Evolutionary conservation across 1,140 invertebrate species (phyloP), one percentile per base, ranked within the genome.

Genomic region (Nebria ingens): DNA sequence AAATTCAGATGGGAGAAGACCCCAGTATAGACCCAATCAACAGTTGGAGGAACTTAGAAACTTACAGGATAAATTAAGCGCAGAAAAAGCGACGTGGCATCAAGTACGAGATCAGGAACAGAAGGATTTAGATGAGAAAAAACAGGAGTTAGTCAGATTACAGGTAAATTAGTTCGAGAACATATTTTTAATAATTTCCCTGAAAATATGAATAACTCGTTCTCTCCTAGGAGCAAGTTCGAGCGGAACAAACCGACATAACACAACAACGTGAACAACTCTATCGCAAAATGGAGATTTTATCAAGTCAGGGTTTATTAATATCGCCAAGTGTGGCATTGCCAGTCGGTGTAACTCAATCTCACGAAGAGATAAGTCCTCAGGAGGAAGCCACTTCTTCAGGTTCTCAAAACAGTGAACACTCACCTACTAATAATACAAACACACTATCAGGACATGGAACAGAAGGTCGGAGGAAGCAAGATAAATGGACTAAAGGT

Each of bases 241-340:
- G 79, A 12, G 76, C 79, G 11, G 86, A 93, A 61, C 85, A 93
- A 68, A 80, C 82, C 29, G 91, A 94, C 64, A 81, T 94, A 12
- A 82, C 79, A 13, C 85, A 92, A 60, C 91, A 95, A 69, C 69
- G 91, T 9, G 91, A 95, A 64, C 84, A 91, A 58, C 72, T 95
- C 12, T 93, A 91, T 68, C 71, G 89, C 22, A 82, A 89, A 66
- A 77, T 93, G 63, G 89, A 93, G 63, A 76, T 84, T 21, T 72
- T 93, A 1, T 82, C 84, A 25, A 81, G 78, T 54, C 83, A 87
- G 64, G 87, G 87, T 1, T 76, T 89, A 19, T 62, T 84, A 38
- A 68, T 76, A 9, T 77, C 75, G n/a, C 74, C 75, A 2, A 77
- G 75, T 61, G 74, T 70, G 22, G 65, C 67, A 2, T 56, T 63